Percentiles rank a stretch among this genome's conserved stretches.
Conservation (phyloP, 2,113 vertebrate species). For the Myrmophylax atrothorax region DNA sequence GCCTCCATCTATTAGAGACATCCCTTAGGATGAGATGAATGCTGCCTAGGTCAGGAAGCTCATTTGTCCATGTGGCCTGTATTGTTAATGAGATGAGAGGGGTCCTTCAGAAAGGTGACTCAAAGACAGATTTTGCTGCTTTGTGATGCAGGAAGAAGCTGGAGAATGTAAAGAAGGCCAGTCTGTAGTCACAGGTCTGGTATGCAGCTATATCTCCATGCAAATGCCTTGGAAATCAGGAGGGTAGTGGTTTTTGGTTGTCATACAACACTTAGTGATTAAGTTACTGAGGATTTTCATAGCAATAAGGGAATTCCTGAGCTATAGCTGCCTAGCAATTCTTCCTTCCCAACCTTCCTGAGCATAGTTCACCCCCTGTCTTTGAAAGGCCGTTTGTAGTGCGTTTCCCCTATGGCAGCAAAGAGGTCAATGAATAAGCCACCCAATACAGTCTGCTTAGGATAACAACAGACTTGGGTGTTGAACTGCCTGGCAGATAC, state of each 20-base stretch:
- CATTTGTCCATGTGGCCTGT: background rate
- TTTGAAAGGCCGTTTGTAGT: background rate
- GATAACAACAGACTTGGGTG: background rate
- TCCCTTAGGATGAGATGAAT: background rate
- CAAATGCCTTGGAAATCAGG: background rate
- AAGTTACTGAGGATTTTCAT: background rate
- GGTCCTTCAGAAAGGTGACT: background rate
- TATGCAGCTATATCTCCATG: background rate
- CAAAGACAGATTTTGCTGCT: background rate
- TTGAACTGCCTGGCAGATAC: background rate
- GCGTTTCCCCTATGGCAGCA: background rate
- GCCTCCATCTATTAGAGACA: background rate
- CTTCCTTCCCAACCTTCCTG: background rate
- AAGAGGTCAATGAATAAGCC: conserved; percentile 6
- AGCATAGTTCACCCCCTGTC: background rate
- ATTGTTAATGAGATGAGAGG: background rate
- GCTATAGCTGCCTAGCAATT: background rate
- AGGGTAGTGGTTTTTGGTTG: background rate
- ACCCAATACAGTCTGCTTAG: background rate
- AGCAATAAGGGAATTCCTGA: background rate
- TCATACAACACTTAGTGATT: background rate
- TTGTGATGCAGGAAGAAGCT: background rate
- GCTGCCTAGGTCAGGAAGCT: background rate
- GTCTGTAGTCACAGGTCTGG: background rate
- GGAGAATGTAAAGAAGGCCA: background rate